Percentiles rank a stretch among this genome's conserved stretches.
These are phyloP conservation scores for Grantiella picta DNA, from an alignment of 2,113 vertebrate genomes.

Conservation along the genomic window DNA sequence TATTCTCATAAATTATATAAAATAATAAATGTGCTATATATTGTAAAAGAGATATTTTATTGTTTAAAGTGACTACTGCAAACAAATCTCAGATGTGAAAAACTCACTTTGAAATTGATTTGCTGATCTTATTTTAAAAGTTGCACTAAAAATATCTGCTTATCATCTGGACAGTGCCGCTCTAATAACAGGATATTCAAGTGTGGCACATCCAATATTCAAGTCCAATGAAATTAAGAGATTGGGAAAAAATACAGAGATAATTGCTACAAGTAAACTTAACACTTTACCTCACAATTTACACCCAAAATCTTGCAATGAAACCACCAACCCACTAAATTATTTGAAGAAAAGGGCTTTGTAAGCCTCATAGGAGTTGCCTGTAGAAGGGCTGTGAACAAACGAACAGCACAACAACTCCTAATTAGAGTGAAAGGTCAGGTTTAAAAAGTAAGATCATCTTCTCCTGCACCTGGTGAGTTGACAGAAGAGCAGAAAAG, in stretches of 20 bases:
- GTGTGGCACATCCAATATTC: neutral
- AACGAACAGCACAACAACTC: neutral
- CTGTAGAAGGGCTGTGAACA: neutral
- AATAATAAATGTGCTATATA: neutral
- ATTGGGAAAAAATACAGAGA: neutral
- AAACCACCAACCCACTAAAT: neutral
- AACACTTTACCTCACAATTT: neutral
- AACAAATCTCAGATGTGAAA: constrained; percentile 22
- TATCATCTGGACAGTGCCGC: neutral
- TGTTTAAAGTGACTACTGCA: neutral
- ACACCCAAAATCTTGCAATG: neutral
- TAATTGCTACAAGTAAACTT: neutral
- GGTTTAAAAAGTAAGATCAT: neutral
- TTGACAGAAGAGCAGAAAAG: constrained; percentile 31
- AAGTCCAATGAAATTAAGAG: neutral
- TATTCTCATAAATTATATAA: neutral
- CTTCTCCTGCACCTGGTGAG: neutral
- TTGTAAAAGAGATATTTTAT: neutral
- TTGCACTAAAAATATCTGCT: neutral
- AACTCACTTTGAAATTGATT: constrained; percentile 10
- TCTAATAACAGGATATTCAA: neutral
- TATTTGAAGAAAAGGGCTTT: neutral
- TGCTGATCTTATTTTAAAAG: constrained; percentile 6
- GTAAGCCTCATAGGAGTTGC: neutral
- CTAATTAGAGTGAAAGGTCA: constrained; percentile 25